These are phyloP conservation scores for Caenorhabditis imperialis DNA, from an alignment of 2,888 invertebrate species.

Conservation along the genomic window DNA sequence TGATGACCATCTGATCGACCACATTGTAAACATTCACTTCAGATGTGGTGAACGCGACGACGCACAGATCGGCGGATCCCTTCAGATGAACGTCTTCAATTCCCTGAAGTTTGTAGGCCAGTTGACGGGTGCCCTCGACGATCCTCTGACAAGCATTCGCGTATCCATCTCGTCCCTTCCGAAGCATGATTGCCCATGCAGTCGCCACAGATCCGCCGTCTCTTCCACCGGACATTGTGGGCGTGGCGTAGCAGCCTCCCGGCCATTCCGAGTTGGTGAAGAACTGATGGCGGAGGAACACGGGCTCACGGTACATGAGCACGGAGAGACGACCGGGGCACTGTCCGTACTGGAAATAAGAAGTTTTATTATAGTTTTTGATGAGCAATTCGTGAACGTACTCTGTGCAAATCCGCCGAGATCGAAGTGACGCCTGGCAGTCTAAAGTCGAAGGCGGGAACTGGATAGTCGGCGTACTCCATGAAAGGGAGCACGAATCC, in stretches of 20 bases:
- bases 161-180: slow-evolving; percentile 78
- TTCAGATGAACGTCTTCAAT: slow-evolving; percentile 33
- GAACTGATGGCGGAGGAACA: slow-evolving; percentile 89
- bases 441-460: slow-evolving; percentile 90
- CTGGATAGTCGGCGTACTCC: slow-evolving; percentile 87
- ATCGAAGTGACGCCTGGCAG: slow-evolving; percentile 92
- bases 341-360: slow-evolving; percentile 87
- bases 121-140: slow-evolving; percentile 47
- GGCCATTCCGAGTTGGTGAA: slow-evolving; percentile 96
- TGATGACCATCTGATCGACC: slow-evolving; percentile 83
- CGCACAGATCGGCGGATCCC: slow-evolving; percentile 91
- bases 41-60: slow-evolving; percentile 89
- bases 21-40: slow-evolving; percentile 91
- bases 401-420: slow-evolving; percentile 87
- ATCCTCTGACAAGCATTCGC: slow-evolving; percentile 82
- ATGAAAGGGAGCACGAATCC: slow-evolving; percentile 95
- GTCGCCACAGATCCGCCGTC: slow-evolving; percentile 81
- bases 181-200: slow-evolving; percentile 79
- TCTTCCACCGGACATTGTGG: slow-evolving; percentile 85
- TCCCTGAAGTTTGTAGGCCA: slow-evolving; percentile 32
- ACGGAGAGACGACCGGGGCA: slow-evolving; percentile 97
- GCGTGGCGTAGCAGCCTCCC: slow-evolving; percentile 97
- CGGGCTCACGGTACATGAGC: slow-evolving; percentile 86
- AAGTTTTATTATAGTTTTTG: not conserved
- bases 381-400: slow-evolving; percentile 4